Conservation (phyloP, 1,140 invertebrate genomes). For the Zophobas morio region DNA sequence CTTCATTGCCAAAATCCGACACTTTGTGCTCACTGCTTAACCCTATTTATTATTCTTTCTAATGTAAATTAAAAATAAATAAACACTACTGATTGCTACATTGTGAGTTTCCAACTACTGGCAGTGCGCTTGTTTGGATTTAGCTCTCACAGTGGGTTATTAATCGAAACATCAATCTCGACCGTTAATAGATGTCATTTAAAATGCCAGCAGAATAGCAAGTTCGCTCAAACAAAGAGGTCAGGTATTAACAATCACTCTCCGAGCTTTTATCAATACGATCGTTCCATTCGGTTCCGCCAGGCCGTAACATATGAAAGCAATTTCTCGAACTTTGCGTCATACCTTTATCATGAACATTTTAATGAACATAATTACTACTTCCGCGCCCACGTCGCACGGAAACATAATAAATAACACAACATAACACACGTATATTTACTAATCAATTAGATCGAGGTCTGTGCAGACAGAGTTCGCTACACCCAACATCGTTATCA, state of each 20-base stretch:
- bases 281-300: neutral
- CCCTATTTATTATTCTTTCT: too few relatives aligned
- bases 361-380: conserved; percentile 24
- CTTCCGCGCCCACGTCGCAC: neutral
- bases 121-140: neutral
- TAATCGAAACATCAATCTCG: neutral
- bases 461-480: too few relatives aligned
- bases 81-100: too few relatives aligned
- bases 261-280: neutral
- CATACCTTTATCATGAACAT: conserved; percentile 1
- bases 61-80: too few relatives aligned
- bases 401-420: neutral
- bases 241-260: neutral
- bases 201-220: neutral
- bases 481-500: too few relatives aligned
- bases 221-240: neutral
- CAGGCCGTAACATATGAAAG: neutral
- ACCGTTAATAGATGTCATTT: neutral
- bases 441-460: too few relatives aligned
- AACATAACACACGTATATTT: too few relatives aligned
- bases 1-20: too few relatives aligned
- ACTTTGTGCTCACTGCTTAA: too few relatives aligned
- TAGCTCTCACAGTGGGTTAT: neutral
- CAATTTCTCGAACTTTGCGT: neutral
- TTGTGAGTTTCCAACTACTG: too few relatives aligned